A percentile compares a stretch with the other conserved stretches of the same genome.
phyloP scores from a whole-genome alignment of 2,797 vertebrate species.

The Centropyge bicolor region DNA sequence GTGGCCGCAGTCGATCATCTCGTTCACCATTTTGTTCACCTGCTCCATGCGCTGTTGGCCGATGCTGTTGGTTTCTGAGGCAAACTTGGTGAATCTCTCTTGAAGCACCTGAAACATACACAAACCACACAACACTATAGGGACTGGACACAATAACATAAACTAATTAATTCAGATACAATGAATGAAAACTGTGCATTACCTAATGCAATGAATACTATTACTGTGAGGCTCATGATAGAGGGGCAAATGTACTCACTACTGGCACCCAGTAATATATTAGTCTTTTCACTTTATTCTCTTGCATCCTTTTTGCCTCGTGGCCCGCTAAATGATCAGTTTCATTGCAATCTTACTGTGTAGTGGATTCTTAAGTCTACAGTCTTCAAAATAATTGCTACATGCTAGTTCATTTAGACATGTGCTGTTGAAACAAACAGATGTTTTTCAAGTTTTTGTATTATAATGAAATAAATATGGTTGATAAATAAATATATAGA shows the following conservation, averaged over 20 bases:
- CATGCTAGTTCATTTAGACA: neutral
- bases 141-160: neutral
- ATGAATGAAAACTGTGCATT: too few species aligned
- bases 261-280: too few species aligned
- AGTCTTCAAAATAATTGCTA: too few species aligned
- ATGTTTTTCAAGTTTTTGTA: neutral
- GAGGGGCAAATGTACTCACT: too few species aligned
- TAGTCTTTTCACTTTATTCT: too few species aligned
- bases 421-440: neutral
- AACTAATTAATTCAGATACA: neutral
- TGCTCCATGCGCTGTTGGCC: slow-evolving; percentile 93
- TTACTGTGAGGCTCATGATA: neutral
- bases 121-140: slow-evolving; percentile 4
- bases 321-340: neutral
- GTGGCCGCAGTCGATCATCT: slow-evolving; percentile 93
- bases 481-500: neutral
- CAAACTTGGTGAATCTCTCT: slow-evolving; percentile 93
- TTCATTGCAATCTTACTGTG: neutral
- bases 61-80: slow-evolving; percentile 90
- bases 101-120: slow-evolving; percentile 87
- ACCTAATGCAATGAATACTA: neutral
- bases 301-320: too few species aligned
- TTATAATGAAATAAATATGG: neutral
- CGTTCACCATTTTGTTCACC: slow-evolving; percentile 91
- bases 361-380: neutral